Percentiles rank a stretch among this genome's conserved stretches.
These are phyloP conservation scores for Rotaria macrura DNA, from an alignment of 2,888 invertebrate genomes.

Conservation along the genomic window DNA sequence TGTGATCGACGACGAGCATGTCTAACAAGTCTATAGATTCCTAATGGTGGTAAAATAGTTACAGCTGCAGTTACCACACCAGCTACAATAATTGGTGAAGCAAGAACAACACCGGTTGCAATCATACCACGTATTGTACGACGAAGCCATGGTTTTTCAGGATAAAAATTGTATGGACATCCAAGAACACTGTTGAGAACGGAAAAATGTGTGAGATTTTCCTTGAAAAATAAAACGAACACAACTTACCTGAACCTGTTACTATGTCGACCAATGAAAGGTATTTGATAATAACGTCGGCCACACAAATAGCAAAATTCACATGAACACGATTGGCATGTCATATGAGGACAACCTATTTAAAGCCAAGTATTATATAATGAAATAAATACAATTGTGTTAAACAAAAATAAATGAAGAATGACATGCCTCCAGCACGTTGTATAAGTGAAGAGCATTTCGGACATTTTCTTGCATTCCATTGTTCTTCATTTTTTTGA, in stretches of 20 bases:
- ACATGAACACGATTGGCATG: not conserved
- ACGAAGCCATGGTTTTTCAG: not conserved
- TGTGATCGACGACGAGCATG: not conserved
- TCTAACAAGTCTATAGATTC: not conserved
- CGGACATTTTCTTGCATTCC: conserved; percentile 18
- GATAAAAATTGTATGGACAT: conserved; percentile 4
- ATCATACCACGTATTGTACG: not conserved
- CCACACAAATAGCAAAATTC: not conserved
- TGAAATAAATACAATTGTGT: too few relatives aligned
- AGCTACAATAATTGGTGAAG: not conserved
- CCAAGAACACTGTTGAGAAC: not conserved
- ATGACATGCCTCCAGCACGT: not conserved
- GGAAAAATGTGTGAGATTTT: not conserved
- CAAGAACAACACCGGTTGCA: not conserved
- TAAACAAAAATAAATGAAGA: not conserved
- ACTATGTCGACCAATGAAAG: not conserved
- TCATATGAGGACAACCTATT: not conserved
- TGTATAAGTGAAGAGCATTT: conserved; percentile 14
- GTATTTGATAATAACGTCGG: not conserved
- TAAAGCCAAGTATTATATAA: not conserved
- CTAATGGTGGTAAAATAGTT: conserved; percentile 15
- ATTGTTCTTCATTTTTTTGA: conserved; percentile 17
- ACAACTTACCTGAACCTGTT: not conserved
- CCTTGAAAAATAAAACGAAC: not conserved
- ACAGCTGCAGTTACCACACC: not conserved